Percentiles rank a stretch among this genome's conserved stretches.
phyloP scores from a whole-genome alignment of 1,140 invertebrate species.

The Drosophila malerkotliana region DNA sequence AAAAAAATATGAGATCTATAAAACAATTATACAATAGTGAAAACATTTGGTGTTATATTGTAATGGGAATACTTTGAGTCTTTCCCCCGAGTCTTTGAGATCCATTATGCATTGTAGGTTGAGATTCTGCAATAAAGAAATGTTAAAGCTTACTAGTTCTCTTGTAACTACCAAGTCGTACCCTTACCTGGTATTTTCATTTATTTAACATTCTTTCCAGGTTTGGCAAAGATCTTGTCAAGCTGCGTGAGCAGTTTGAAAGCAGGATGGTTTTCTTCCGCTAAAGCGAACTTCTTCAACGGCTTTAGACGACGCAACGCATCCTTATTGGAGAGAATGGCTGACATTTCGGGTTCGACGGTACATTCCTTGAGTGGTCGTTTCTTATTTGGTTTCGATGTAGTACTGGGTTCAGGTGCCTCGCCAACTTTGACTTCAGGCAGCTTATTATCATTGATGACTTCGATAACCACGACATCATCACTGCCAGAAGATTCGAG shows the following conservation, averaged over 20 bases:
- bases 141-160: neutral
- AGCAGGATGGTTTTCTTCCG: conserved; percentile 76
- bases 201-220: neutral
- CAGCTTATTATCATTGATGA: neutral
- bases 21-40: too few relatives aligned
- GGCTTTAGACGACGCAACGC: conserved; percentile 73
- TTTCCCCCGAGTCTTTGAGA: neutral
- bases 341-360: conserved; percentile 8
- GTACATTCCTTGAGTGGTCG: neutral
- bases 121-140: neutral
- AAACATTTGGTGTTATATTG: too few relatives aligned
- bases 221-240: conserved; percentile 64
- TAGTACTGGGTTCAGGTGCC: neutral
- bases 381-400: neutral
- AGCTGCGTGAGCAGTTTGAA: conserved; percentile 73
- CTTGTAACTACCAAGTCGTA: neutral
- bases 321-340: conserved; percentile 40
- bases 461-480: conserved; percentile 40
- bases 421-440: neutral
- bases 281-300: conserved; percentile 71
- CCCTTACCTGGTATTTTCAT: neutral
- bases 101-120: neutral
- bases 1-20: neutral
- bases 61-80: neutral
- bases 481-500: neutral